Evolutionary conservation across 37 sponge, comb jelly and placozoan species (phyloP), one percentile per base, ranked within the genome.

Genomic region (Geodia barretti): DNA sequence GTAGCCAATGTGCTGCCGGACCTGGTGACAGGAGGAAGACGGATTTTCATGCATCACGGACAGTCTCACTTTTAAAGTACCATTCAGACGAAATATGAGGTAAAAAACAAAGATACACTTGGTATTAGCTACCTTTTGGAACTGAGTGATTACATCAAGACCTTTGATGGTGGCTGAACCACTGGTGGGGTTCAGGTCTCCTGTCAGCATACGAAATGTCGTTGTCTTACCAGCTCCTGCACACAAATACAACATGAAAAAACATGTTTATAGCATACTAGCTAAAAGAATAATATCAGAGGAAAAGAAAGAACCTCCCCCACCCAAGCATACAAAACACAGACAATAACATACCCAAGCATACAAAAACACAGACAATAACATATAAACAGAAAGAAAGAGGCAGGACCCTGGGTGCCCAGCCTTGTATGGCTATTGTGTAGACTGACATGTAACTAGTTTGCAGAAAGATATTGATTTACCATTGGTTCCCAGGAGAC

Each of bases 121-220:
- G n/a, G n/a, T n/a, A n/a, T n/a, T n/a, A n/a, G n/a, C n/a, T 5
- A 74, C 75, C 58, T 74, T 24, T 74, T 38, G 40, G 0, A 65
- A 47, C n/a, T 86, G 41, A 37, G 59, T 73, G 30, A 62, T 68
- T 35, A 96, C 82, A 64, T 93, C 89, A 60, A 86, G 89, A 25
- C 97, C 99, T 38, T 82, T 81, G 23, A 98, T 87, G 65, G 80
- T 34, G 11, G 93, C 96, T 19, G 92, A 87, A 9, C 98, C 98
- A 24, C 75, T 47, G 4, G 94, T 70, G 19, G 73, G 71, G 20
- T 72, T 40, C 24, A 92, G 77, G 76, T 98, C 99, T 11, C 99
- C 99, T 35, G 99, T 98, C 70, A 98, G 62, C 60, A 98, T 98
- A 32, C 84, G 86, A 73, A 98, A 98, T 2, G 99, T 98, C 43